Evolutionary conservation across 2,888 invertebrate genomes (phyloP), one percentile per base, ranked within the genome.

Genomic region (Syrista parreyssii): DNA sequence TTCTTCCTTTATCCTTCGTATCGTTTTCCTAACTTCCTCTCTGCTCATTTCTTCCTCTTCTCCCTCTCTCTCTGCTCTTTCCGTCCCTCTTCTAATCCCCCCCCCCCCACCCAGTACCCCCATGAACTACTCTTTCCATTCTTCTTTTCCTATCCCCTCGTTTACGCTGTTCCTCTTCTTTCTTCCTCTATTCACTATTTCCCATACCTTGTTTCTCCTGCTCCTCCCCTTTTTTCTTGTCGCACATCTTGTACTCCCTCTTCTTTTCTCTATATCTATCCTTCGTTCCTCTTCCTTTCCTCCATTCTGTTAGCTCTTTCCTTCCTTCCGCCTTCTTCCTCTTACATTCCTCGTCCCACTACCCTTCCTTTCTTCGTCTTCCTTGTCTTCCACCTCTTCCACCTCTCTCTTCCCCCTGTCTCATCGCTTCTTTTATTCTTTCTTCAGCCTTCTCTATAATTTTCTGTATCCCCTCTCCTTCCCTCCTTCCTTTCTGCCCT

Each of bases 61-160:
- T 11, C 1, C 36, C 12, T 6, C 69, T 15, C 11, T 69, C 30
- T 69, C 23, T 11, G 31, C 69, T 69, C 34, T 33, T 35, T 15
- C 33, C n/a, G 35, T 12, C 36, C 23, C n/a, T 31, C 73, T 34
- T 12, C 12, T 36, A 12, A 12, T 23, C 23, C 12, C 36, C 12
- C 71, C 76, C 15, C 31, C 76, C 0, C 31, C 75, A 4, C 73
- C 76, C n/a, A 77, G 12, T 34, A 79, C 3, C 11, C 36, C 23
- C 75, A 77, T 79, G 12, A 77, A 77, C 12, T 79, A 73, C 34
- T 76, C 74, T 12, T 76, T 76, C 68, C 73, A 36, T 35, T 35
- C 35, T 35, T 35, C 35, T 36, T 40, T 68, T 40, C 32, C 36
- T 11, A 12, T 36, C 12, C 36, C 36, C 11, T 34, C 34, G 3